These are phyloP conservation scores for Botia almorhae DNA, from an alignment of 2,797 vertebrate species.

Conservation along the genomic window DNA sequence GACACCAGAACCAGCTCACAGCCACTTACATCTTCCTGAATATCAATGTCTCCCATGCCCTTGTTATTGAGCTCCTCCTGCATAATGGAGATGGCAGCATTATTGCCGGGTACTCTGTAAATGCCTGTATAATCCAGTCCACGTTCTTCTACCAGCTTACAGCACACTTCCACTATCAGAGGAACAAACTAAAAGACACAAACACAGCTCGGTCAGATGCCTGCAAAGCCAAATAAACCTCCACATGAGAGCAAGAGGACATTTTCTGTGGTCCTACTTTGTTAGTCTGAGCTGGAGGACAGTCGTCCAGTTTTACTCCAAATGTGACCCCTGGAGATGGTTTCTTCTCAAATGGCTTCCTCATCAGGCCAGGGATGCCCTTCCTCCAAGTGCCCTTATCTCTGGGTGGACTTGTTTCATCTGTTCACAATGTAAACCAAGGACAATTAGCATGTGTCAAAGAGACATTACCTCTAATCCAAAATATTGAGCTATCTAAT, in stretches of 20 bases:
- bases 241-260: no score
- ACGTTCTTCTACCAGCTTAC: constrained; percentile 95
- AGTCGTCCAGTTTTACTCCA: constrained; percentile 93
- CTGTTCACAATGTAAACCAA: constrained; percentile 65
- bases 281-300: constrained; percentile 91
- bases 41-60: constrained; percentile 90
- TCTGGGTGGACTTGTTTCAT: constrained; percentile 94
- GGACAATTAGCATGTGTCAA: not conserved
- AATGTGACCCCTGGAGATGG: constrained; percentile 87
- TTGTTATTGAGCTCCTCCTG: constrained; percentile 96
- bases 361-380: constrained; percentile 91
- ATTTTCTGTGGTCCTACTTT: constrained; percentile 77
- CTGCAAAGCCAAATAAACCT: constrained; percentile 4
- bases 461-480: no score
- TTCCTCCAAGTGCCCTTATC: constrained; percentile 93
- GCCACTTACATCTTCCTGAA: constrained; percentile 91
- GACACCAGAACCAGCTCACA: no score
- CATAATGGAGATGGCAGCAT: constrained; percentile 96
- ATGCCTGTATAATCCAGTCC: constrained; percentile 97
- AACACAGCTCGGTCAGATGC: constrained; percentile 12
- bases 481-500: no score
- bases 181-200: constrained; percentile 86
- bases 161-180: constrained; percentile 97
- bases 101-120: constrained; percentile 97
- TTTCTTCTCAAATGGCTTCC: constrained; percentile 94